phyloP scores from a whole-genome alignment of 2,113 vertebrate species.

The Terrapene triunguis region DNA sequence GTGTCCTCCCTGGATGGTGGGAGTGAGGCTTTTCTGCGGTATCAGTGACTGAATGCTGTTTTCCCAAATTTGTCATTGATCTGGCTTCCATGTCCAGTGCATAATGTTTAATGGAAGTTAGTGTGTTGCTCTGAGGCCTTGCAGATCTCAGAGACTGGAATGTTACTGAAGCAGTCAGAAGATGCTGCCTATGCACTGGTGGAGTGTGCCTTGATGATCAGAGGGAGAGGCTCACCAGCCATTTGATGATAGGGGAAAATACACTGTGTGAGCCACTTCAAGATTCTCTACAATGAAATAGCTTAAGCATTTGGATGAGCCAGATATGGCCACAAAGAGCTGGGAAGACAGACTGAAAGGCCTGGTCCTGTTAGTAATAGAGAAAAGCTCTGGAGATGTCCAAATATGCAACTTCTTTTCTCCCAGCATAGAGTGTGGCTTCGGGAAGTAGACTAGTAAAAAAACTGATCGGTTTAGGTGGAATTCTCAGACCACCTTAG shows the following conservation, averaged over 20 bases:
- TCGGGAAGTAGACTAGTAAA: background rate
- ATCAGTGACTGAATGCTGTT: background rate
- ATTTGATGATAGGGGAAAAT: background rate
- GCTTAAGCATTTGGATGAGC: background rate
- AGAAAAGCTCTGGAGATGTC: background rate
- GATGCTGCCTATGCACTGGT: background rate
- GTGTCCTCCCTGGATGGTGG: background rate
- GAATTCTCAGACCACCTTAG: background rate
- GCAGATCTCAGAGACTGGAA: too few relatives aligned
- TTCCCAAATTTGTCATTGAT: background rate
- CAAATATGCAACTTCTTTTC: background rate
- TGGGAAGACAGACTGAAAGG: background rate
- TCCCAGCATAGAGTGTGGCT: background rate
- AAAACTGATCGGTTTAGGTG: background rate
- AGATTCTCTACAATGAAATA: background rate
- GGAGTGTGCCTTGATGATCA: background rate
- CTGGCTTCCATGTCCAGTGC: background rate
- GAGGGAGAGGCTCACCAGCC: background rate
- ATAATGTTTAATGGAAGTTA: background rate
- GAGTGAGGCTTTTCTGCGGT: background rate
- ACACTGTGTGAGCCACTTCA: background rate
- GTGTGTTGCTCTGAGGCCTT: background rate
- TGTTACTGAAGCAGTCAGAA: background rate
- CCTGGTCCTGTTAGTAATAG: background rate
- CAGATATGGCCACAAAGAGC: background rate